These are phyloP conservation scores for Scleropages formosus DNA, from an alignment of 2,797 vertebrate genomes.

Conservation along the genomic window DNA sequence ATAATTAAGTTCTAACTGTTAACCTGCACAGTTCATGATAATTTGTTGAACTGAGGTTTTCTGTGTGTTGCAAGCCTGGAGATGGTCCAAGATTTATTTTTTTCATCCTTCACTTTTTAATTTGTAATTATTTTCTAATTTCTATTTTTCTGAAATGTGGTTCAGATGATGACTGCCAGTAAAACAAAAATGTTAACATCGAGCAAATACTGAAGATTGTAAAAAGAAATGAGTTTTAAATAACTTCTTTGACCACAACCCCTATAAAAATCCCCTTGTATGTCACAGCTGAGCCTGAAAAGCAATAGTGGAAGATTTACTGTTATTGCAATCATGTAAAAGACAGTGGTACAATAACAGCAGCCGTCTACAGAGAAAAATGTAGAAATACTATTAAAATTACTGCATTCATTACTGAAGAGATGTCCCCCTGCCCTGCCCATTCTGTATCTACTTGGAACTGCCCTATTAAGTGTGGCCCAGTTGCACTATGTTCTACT, in stretches of 20 bases:
- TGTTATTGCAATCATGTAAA: constrained; percentile 15
- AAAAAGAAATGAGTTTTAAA: neutral
- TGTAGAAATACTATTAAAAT: neutral
- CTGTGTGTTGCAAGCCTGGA: too few relatives aligned
- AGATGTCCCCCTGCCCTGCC: too few relatives aligned
- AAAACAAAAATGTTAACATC: neutral
- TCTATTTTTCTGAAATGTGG: neutral
- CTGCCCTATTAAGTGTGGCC: neutral
- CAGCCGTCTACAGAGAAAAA: neutral
- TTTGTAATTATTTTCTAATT: neutral
- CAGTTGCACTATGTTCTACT: neutral
- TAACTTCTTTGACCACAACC: neutral
- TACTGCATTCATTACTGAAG: neutral
- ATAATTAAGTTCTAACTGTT: too few relatives aligned
- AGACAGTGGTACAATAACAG: neutral
- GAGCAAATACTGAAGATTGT: neutral
- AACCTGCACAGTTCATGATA: too few relatives aligned
- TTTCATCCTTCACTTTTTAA: too few relatives aligned
- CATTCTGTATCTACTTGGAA: neutral
- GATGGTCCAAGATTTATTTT: too few relatives aligned
- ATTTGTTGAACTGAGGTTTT: too few relatives aligned
- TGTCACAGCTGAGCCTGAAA: constrained; percentile 21
- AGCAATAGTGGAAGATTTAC: constrained; percentile 15
- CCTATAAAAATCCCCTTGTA: constrained; percentile 19
- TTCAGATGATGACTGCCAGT: neutral